These are phyloP conservation scores for Popillia japonica DNA, from an alignment of 1,140 invertebrate genomes.

Conservation along the genomic window DNA sequence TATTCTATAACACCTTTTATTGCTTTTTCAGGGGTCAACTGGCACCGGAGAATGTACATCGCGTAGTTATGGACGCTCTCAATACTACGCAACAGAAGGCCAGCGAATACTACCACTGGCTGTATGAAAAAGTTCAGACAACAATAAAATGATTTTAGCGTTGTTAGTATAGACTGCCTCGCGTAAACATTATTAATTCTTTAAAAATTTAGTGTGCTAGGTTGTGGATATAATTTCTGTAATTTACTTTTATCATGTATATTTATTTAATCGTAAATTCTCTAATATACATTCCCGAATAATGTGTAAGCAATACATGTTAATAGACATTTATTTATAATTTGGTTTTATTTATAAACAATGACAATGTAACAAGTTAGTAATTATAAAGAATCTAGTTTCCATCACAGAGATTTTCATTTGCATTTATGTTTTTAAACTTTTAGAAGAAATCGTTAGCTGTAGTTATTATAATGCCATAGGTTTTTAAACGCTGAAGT, in stretches of 20 bases:
- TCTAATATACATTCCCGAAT: conserved; percentile 36
- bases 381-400: conserved; percentile 22
- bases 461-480: too few species aligned
- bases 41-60: conserved; percentile 76
- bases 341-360: conserved; percentile 30
- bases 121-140: conserved; percentile 72
- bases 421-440: too few species aligned
- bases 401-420: too few species aligned
- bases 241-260: conserved; percentile 22
- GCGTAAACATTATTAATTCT: conserved; percentile 4
- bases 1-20: too few species aligned
- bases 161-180: neutral
- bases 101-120: conserved; percentile 73
- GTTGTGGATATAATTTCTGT: conserved; percentile 31
- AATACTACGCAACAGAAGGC: conserved; percentile 71
- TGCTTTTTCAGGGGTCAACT: conserved; percentile 72
- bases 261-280: conserved; percentile 26
- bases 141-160: conserved; percentile 53
- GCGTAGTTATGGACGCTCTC: conserved; percentile 69
- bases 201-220: conserved; percentile 32
- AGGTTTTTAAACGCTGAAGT: too few species aligned
- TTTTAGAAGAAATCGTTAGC: too few species aligned
- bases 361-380: neutral
- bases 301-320: conserved; percentile 33
- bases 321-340: conserved; percentile 36